These are phyloP conservation scores for Eurytoma californica DNA, from an alignment of 2,888 invertebrate genomes.

Conservation along the genomic window DNA sequence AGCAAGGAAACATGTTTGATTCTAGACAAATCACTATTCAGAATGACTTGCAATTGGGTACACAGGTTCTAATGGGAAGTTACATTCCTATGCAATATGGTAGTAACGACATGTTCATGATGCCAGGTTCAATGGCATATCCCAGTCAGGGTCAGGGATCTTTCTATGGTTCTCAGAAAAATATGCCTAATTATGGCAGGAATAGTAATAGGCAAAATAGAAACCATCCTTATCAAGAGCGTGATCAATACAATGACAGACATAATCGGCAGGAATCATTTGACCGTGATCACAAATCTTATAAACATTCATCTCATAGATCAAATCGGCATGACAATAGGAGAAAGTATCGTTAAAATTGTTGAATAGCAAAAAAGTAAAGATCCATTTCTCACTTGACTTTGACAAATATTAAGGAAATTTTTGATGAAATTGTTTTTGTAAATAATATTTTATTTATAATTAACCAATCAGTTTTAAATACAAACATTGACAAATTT, in stretches of 20 bases:
- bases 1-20: conserved; percentile 31
- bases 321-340: conserved; percentile 58
- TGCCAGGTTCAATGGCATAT: conserved; percentile 55
- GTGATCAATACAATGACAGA: conserved; percentile 57
- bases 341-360: conserved; percentile 60
- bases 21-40: conserved; percentile 50
- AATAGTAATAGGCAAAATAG: conserved; percentile 59
- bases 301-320: conserved; percentile 55
- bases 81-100: conserved; percentile 55
- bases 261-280: conserved; percentile 56
- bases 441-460: conserved; percentile 7
- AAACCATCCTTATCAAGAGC: conserved; percentile 51
- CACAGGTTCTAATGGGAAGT: conserved; percentile 64
- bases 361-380: not conserved
- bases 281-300: conserved; percentile 55
- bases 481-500: too few species aligned
- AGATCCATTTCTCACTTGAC: not conserved
- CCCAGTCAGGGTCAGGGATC: conserved; percentile 61
- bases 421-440: not conserved
- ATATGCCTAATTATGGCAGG: conserved; percentile 58
- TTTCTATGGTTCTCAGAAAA: conserved; percentile 40
- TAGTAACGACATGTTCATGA: conserved; percentile 54
- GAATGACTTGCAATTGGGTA: conserved; percentile 58
- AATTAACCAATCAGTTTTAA: too few species aligned
- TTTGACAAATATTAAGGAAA: conserved; percentile 1